phyloP scores from a whole-genome alignment of 2,113 vertebrate species.

The Anas platyrhynchos region DNA sequence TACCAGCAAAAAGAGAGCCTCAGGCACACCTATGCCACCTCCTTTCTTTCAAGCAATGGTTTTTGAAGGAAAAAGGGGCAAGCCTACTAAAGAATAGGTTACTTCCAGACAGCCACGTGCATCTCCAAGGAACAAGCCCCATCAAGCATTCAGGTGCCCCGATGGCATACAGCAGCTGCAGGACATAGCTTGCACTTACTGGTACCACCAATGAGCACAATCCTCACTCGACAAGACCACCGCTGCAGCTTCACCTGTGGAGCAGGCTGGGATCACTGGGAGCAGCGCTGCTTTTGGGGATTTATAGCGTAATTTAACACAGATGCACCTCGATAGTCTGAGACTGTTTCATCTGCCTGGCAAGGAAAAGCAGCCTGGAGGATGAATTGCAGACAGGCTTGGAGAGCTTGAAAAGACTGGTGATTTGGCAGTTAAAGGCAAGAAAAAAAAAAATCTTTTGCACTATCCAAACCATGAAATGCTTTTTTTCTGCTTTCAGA shows the following conservation, averaged over 20 bases:
- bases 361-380: not conserved
- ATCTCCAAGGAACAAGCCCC: not conserved
- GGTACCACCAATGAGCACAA: rapidly evolving
- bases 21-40: not conserved
- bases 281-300: not conserved
- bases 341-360: not conserved
- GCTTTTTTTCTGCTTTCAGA: not conserved
- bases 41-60: not conserved
- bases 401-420: not conserved
- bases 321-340: not conserved
- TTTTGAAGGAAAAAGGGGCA: not conserved
- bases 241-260: rapidly evolving
- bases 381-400: not conserved
- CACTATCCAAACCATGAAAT: not conserved
- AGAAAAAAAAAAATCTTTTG: not conserved
- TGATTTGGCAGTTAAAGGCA: not conserved
- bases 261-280: not conserved
- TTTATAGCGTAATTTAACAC: not conserved
- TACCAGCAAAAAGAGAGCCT: not conserved
- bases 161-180: not conserved
- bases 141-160: not conserved
- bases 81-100: not conserved
- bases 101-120: not conserved
- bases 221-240: rapidly evolving
- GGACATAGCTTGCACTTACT: not conserved